Percentiles rank a stretch among this genome's conserved stretches.
Conservation (phyloP, 1,140 invertebrate species). For the Heliconius hewitsoni region DNA sequence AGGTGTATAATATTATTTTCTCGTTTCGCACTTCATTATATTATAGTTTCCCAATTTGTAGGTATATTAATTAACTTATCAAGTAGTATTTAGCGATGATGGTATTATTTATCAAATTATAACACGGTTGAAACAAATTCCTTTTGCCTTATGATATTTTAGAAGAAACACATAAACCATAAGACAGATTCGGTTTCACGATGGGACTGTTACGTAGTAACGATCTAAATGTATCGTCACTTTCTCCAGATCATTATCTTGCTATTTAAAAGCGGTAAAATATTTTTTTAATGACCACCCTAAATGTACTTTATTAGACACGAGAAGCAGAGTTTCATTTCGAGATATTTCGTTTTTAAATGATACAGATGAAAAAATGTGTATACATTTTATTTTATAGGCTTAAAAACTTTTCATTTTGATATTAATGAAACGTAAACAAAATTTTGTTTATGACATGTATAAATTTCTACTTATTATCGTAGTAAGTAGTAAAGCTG, state of each 20-base stretch:
- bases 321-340: constrained; percentile 48
- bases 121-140: background rate
- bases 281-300: constrained; percentile 75
- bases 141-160: background rate
- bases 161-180: constrained; percentile 28
- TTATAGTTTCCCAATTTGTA: background rate
- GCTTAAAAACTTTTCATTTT: constrained; percentile 62
- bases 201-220: constrained; percentile 52
- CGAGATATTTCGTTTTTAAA: constrained; percentile 45
- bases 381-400: constrained; percentile 66
- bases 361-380: constrained; percentile 67
- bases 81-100: background rate
- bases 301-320: constrained; percentile 70
- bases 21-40: no score
- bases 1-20: background rate
- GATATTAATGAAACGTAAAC: constrained; percentile 72
- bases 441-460: constrained; percentile 56
- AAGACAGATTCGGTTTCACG: constrained; percentile 60
- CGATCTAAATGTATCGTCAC: constrained; percentile 69
- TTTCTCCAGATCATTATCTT: constrained; percentile 77
- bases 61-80: background rate
- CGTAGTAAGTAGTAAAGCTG: no score
- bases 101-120: background rate
- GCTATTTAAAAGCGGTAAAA: constrained; percentile 78
- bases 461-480: background rate